These are phyloP conservation scores for Manis pentadactyla DNA, from an alignment of 2,797 vertebrate species.

Conservation along the genomic window DNA sequence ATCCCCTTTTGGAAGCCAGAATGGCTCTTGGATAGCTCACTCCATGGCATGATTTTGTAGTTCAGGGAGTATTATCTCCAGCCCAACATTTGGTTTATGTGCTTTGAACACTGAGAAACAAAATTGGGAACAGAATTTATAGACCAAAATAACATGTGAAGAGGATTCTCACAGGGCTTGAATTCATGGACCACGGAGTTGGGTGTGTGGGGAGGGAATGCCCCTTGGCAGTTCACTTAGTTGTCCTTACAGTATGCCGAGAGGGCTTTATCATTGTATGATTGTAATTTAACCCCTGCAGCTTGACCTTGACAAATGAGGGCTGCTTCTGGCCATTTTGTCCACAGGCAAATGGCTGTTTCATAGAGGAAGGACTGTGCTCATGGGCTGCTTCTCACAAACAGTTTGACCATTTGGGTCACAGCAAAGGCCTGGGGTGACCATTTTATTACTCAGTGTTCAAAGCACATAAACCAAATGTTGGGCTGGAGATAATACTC, in stretches of 20 bases:
- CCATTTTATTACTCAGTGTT: too few relatives aligned
- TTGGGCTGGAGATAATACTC: too few relatives aligned
- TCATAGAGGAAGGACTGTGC: not conserved
- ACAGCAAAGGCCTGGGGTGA: not conserved
- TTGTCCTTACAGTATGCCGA: too few relatives aligned
- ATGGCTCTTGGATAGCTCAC: not conserved
- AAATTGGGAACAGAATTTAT: not conserved
- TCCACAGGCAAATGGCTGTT: not conserved
- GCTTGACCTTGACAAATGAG: not conserved
- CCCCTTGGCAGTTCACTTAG: not conserved
- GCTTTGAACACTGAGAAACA: constrained; percentile 4
- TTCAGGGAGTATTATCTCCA: not conserved
- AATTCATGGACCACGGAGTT: not conserved
- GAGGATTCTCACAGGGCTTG: not conserved
- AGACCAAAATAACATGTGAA: not conserved
- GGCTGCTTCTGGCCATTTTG: not conserved
- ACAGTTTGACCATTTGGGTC: not conserved
- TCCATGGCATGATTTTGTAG: not conserved
- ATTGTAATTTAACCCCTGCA: not conserved
- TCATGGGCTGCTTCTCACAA: not conserved
- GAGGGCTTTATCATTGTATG: not conserved
- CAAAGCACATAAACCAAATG: too few relatives aligned
- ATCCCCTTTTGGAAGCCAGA: not conserved
- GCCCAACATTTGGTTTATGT: not conserved
- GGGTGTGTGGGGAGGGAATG: not conserved